Evolutionary conservation across 2,797 vertebrate species (phyloP), one percentile per base, ranked within the genome.

Genomic region (Enteromius viviparus): DNA sequence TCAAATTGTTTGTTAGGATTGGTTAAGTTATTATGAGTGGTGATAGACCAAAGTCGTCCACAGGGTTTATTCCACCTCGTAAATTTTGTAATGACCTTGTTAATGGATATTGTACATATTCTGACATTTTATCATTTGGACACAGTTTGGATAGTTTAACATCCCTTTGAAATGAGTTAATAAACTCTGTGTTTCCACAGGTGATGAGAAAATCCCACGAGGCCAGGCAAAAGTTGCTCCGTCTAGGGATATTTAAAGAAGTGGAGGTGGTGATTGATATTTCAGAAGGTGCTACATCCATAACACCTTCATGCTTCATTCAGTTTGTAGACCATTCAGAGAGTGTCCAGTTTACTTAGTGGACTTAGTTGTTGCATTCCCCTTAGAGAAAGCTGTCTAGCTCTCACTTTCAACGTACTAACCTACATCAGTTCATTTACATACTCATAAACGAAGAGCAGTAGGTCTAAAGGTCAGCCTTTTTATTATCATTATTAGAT

Each of bases 201-300:
- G 98, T 99, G 40, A 99, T 99, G 97, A 96, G 94, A 55, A 96
- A 94, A 85, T 95, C 97, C 0, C 97, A 99, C 0, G 91, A 98
- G 6, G 97, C 97, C 85, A 95, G 98, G 40, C 96, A 96, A 85
- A 97, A 89, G 83, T 87, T 99, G 86, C 96, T 99, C 5, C 96
- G 96, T 1, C 92, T 99, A 0, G 98, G 98, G 2, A 95, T 99
- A 84, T 99, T 99, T 58, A 95, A 96, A 53, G 96, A 99, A 2
- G 97, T 99, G 76, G 97, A 99, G 21, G 98, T 99, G 69, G 92
- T 99, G 64, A 98, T 99, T 3, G 98, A 99, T 62, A 96, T 96
- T 0, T 97, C 96, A 84, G 96, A 97, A 88, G 97, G 97, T 99
- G 91, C 64, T 34, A 14, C 47, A 34, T 58, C 12, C 75, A 55